Evolutionary conservation across 2,113 vertebrate species (phyloP), one percentile per base, ranked within the genome.

Genomic region (Actenoides hombroni): DNA sequence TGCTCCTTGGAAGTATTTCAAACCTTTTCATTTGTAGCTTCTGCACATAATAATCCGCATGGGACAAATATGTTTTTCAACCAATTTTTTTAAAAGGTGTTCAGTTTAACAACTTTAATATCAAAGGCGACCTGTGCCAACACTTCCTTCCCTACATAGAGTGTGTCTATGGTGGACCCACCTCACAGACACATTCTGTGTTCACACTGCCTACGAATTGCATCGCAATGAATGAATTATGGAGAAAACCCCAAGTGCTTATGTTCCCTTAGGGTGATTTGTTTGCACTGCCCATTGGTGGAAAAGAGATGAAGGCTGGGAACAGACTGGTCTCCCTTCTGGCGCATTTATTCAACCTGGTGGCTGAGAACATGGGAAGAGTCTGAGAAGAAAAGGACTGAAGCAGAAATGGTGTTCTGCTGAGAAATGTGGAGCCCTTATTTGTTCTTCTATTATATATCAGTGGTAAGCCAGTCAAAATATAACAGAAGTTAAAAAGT

Each of bases 151-250:
- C 39, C n/a, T 20, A 26, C 19, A 10, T 21, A 35, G 7, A 40
- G 17, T 1, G 0, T 31, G 12, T 44, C 54, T 77, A 16, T 10
- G 18, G 18, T 1, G 0, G 46, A 40, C 15, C 5, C 14, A 46
- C 17, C 40, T 49, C 53, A 26, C 13, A 88, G 53, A 13, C 5
- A 35, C 16, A 9, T 63, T 39, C 10, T 82, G 20, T 37, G 16
- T 25, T 87, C 40, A 11, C 13, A 3, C 26, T 60, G 42, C 16
- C 23, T 28, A 60, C 23, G 33, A 31, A 25, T 2, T 37, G 6
- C 20, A 40, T 14, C 0, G 0, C 5, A 1, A 33, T 17, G 15
- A 71, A 63, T 31, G 53, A 75, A 24, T 15, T n/a, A 8, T 11
- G 24, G 9, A 75, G 39, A 78, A 87, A 92, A 44, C 17, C 16